These are phyloP conservation scores for Turdus rufiventris DNA, from an alignment of 2,113 vertebrate genomes.

Conservation along the genomic window DNA sequence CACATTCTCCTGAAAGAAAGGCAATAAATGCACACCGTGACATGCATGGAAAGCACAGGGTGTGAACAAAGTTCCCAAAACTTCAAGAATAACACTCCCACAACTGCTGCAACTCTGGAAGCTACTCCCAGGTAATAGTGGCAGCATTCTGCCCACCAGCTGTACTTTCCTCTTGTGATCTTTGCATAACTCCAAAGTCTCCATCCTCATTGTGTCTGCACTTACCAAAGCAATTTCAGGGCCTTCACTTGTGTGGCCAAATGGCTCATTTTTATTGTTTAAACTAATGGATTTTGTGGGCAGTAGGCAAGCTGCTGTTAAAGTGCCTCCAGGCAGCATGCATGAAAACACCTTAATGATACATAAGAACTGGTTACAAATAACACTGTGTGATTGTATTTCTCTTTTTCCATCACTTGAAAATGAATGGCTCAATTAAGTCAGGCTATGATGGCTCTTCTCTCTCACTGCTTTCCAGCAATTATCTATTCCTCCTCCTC, in stretches of 20 bases:
- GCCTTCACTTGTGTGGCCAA: background rate
- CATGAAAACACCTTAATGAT: constrained; percentile 27
- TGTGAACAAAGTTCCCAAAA: background rate
- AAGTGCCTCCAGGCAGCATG: constrained; percentile 12
- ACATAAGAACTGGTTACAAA: constrained; percentile 3
- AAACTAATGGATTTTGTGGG: constrained; percentile 46
- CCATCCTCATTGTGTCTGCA: background rate
- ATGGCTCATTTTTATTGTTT: constrained; percentile 48
- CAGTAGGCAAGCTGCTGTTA: constrained; percentile 37
- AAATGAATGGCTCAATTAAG: background rate
- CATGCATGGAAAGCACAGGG: background rate
- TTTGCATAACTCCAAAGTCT: background rate
- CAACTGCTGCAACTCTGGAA: background rate
- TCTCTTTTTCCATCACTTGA: background rate
- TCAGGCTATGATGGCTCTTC: background rate
- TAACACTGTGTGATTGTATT: background rate
- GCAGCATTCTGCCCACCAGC: background rate
- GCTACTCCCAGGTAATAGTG: background rate
- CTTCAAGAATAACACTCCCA: background rate
- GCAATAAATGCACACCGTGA: background rate
- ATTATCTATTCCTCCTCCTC: background rate
- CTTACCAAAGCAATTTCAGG: constrained; percentile 26
- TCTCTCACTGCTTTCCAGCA: background rate
- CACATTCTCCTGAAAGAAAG: background rate
- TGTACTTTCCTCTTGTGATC: background rate